Conservation (phyloP, 2,888 invertebrate genomes). For the Drosophila buzzatii region DNA sequence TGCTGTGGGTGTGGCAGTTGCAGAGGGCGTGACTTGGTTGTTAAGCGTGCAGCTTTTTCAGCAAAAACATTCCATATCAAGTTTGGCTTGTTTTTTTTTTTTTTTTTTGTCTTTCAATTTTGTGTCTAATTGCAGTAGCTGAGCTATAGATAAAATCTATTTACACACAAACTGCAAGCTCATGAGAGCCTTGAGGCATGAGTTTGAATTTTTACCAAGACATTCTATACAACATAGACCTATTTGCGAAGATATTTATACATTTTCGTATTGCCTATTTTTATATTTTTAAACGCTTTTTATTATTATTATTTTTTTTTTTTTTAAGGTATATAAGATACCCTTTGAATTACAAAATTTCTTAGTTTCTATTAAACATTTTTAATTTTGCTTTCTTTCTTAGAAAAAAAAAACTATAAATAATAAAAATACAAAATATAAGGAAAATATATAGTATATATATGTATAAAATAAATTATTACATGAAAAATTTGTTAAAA, state of each 20-base stretch:
- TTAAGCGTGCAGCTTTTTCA: slow-evolving; percentile 54
- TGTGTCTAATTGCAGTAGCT: slow-evolving; percentile 34
- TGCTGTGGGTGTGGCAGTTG: slow-evolving; percentile 61
- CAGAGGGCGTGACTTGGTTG: slow-evolving; percentile 70
- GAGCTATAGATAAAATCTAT: slow-evolving; percentile 13
- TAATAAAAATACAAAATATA: too few relatives aligned
- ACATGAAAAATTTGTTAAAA: too few relatives aligned
- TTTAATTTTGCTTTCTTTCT: too few relatives aligned
- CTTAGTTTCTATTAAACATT: too few relatives aligned
- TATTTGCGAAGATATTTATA: neutral
- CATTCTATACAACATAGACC: neutral
- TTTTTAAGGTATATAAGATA: too few relatives aligned
- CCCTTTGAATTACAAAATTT: too few relatives aligned
- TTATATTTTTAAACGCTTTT: too few relatives aligned
- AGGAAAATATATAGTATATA: too few relatives aligned
- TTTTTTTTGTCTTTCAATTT: slow-evolving; percentile 9
- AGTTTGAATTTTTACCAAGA: neutral
- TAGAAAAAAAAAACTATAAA: too few relatives aligned
- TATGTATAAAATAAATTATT: too few relatives aligned
- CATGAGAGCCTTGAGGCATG: slow-evolving; percentile 19
- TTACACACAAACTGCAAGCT: slow-evolving; percentile 13
- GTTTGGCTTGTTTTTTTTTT: neutral
- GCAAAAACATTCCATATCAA: slow-evolving; percentile 45
- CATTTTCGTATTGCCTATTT: too few relatives aligned
- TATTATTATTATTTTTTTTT: too few relatives aligned